Base-by-base conservation (phyloP, 2,888 invertebrate genomes). In the Ormyrus thymus region DNA sequence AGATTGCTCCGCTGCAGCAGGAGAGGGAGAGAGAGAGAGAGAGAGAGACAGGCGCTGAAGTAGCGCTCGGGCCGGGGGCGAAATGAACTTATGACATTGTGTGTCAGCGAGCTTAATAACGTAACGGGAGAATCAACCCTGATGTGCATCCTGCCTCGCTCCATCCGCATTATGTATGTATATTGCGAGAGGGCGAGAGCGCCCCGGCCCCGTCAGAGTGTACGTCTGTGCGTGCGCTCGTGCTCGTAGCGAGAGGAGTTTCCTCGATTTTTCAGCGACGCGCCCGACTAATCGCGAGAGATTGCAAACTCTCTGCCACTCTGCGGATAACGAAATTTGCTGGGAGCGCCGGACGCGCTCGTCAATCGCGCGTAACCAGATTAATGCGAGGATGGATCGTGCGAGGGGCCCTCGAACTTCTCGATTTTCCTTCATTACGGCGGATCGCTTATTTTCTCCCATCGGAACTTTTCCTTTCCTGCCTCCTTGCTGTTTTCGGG, bases 51-150 rank as follows among this genome's bases (percentile, higher is more conserved):
- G 50, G 46, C 29, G 29, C 29, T 13, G 55, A 5, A 55, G 45
- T 48, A 46, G 74, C 8, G 59, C 45, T 66, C 11, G n/a, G 70
- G 84, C 83, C 66, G 82, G 81, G 48, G 53, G 68, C 53, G 83
- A 86, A 87, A 87, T 84, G 85, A 86, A 87, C 86, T 86, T 85
- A 83, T 83, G 83, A 85, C 84, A 84, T 84, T 85, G 84, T 85
- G 84, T 85, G 84, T 85, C 84, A 82, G 82, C 83, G 84, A 84
- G 84, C 83, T 85, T 86, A 86, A 86, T 85, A 85, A 86, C 84
- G 84, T 85, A 85, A 85, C 85, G 83, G 83, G 83, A 83, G 83
- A 86, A 86, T 86, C 84, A 84, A 84, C 84, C 81, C 74, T 80
- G 79, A 73, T 76, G 79, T 15, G 10, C 59, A 15, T 46, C 58